Evolutionary conservation across 1,140 invertebrate species (phyloP).

Genomic region (Tribolium castaneum): DNA sequence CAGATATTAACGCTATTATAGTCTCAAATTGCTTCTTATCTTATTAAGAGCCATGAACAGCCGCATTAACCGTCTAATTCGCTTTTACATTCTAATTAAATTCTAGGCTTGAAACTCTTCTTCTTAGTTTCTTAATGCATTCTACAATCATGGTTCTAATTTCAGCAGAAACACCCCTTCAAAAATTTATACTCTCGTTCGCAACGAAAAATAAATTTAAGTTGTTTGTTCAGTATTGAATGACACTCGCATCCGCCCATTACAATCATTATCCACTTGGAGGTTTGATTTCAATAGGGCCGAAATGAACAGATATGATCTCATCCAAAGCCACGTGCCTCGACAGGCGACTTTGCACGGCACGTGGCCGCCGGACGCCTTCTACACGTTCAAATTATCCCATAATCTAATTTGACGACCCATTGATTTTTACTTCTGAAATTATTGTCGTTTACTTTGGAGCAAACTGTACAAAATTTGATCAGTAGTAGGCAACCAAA

Average conservation of each 20-base stretch:
- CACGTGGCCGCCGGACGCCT: slow-evolving; percentile 3
- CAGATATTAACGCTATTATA: slow-evolving; percentile 61
- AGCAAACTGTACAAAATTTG: too few relatives aligned
- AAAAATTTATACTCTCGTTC: not conserved
- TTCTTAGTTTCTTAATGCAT: slow-evolving; percentile 48
- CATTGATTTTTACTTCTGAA: not conserved
- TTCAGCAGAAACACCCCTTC: slow-evolving; percentile 5
- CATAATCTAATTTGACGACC: slow-evolving; percentile 21
- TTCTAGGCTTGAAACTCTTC: slow-evolving; percentile 53
- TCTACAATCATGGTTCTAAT: slow-evolving; percentile 49
- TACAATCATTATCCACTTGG: slow-evolving; percentile 29
- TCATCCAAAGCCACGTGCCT: slow-evolving; percentile 9
- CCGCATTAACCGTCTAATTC: slow-evolving; percentile 61
- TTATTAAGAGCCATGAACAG: slow-evolving; percentile 61
- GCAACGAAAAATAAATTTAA: too few relatives aligned
- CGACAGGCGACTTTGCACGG: not conserved
- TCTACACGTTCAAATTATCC: slow-evolving; percentile 3
- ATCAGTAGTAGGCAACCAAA: not conserved
- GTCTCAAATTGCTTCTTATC: slow-evolving; percentile 63
- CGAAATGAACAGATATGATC: not conserved
- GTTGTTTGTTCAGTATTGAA: not conserved
- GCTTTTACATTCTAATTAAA: slow-evolving; percentile 60
- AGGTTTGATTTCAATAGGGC: slow-evolving; percentile 21
- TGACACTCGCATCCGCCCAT: not conserved
- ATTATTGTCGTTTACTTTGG: not conserved